These are phyloP conservation scores for Eulemur rubriventer DNA, from an alignment of 2,797 vertebrate genomes.

Conservation along the genomic window DNA sequence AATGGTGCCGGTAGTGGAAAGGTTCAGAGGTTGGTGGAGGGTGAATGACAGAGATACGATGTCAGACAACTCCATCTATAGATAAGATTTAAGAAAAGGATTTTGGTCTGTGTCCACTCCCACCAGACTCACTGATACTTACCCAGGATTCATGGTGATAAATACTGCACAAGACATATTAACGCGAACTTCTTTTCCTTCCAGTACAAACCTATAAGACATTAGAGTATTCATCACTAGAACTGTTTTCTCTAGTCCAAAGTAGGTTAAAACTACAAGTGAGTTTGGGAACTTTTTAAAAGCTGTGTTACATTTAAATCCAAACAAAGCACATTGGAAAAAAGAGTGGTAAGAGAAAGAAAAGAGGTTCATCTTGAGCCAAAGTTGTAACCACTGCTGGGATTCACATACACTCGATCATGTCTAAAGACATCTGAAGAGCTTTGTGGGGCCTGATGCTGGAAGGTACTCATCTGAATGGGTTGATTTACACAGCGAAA, in stretches of 20 bases:
- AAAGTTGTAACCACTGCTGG: not conserved
- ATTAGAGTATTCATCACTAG: not conserved
- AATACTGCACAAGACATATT: slow-evolving; percentile 84
- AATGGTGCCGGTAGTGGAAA: not conserved
- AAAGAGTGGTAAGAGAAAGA: not conserved
- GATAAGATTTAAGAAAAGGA: not conserved
- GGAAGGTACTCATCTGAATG: not conserved
- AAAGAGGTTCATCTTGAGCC: not conserved
- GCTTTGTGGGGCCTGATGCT: not conserved
- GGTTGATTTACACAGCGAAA: not conserved
- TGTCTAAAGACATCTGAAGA: not conserved
- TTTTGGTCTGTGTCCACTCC: not conserved
- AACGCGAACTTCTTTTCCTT: slow-evolving; percentile 83
- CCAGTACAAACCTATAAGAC: slow-evolving; percentile 79
- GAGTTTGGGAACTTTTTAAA: not conserved
- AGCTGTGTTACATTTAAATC: not conserved
- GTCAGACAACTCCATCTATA: not conserved
- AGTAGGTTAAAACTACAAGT: not conserved
- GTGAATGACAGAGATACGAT: rapidly evolving
- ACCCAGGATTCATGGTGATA: slow-evolving; percentile 85
- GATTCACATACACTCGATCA: not conserved
- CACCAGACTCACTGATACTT: slow-evolving; percentile 28
- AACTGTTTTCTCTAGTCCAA: not conserved
- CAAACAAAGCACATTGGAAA: not conserved
- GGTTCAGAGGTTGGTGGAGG: not conserved